Evolutionary conservation across 2,888 invertebrate species (phyloP), one percentile per base, ranked within the genome.

Genomic region (Gandaritis pyraliata): DNA sequence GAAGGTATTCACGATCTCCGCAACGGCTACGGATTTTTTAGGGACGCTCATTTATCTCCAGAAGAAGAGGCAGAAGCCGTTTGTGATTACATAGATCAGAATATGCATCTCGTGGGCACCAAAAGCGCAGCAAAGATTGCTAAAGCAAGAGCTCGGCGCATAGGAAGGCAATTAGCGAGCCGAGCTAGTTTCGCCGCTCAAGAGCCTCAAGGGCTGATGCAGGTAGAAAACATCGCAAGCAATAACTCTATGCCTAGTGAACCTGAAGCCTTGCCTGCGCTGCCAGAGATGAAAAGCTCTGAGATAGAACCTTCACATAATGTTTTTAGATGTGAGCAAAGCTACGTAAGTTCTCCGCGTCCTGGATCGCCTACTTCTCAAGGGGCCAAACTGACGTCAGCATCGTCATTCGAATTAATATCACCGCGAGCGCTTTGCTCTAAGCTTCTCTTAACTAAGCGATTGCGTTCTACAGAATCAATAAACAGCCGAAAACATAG

Each of bases 11-110:
- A 88, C 41, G 91, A 91, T 59, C 70, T 91, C 2, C 83, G 82
- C 1, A 79, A 81, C 46, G 91, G 91, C 2, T 88, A 85, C 55
- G 91, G 91, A 0, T 92, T 90, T 66, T 92, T 84, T 65, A 78
- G 91, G 57, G 90, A 92, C 65, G 81, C 82, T 33, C 84, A 88
- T 66, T 70, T 88, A 18, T 74, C 84, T 8, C 86, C 88, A 0
- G 81, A 86, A 64, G 83, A 89, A 60, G 88, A 88, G 72, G 87
- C 86, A 0, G 87, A 88, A 58, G 83, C 83, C 0, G 83, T 90
- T 13, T 90, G 88, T 65, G 76, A 74, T 13, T 89, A 84, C 62
- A 88, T 90, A 18, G 88, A 90, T 53, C 77, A 82, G 56, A 86
- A 90, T 68, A 74, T 77, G 8, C 72, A 85, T 51, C 70, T 85